phyloP scores from a whole-genome alignment of 2,888 invertebrate genomes.

The Auanema freiburgensis region DNA sequence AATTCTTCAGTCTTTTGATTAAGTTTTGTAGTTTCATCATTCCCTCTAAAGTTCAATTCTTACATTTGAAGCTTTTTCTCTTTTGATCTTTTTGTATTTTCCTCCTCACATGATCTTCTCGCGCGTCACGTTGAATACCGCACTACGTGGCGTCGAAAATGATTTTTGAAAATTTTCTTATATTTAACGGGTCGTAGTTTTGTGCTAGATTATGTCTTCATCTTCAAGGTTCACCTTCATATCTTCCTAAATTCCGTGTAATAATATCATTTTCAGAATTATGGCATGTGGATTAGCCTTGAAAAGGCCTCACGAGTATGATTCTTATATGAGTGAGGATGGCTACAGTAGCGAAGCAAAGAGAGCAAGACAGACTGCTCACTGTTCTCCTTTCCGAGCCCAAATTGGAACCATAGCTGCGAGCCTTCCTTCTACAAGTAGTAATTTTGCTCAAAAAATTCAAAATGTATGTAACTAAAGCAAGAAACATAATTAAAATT shows the following conservation, averaged over 20 bases:
- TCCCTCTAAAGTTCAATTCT: not conserved
- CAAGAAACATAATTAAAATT: not conserved
- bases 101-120: not conserved
- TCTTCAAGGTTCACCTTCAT: not conserved
- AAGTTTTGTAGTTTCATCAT: no score
- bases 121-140: not conserved
- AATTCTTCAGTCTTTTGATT: no score
- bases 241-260: not conserved
- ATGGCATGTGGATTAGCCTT: slow-evolving; percentile 64
- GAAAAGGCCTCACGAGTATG: slow-evolving; percentile 63
- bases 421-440: slow-evolving; percentile 45
- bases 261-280: slow-evolving; percentile 23
- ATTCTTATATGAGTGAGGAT: slow-evolving; percentile 56
- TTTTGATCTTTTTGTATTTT: not conserved
- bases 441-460: slow-evolving; percentile 34
- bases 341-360: slow-evolving; percentile 51
- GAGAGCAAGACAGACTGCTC: slow-evolving; percentile 51
- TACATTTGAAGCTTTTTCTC: not conserved
- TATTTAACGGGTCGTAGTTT: not conserved
- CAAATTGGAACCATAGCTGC: slow-evolving; percentile 59
- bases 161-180: no score
- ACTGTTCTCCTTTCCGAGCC: slow-evolving; percentile 63
- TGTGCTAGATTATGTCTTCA: not conserved
- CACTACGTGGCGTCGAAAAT: not conserved
- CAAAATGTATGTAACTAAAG: slow-evolving; percentile 9